Base-by-base conservation (phyloP, 1,140 invertebrate species). In the Trichonephila inaurata region DNA sequence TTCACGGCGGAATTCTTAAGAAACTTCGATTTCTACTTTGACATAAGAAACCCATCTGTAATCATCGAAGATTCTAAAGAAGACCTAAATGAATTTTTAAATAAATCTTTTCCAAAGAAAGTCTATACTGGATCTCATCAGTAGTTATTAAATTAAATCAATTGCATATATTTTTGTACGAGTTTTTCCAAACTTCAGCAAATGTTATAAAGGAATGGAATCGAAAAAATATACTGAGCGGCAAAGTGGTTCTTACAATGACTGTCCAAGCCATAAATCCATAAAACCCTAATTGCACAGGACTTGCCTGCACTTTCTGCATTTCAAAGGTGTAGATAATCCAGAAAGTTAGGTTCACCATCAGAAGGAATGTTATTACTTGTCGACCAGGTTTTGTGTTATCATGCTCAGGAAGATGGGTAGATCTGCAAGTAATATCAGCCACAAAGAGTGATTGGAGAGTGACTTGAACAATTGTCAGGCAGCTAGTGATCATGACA, bases 181-280 rank as follows among this genome's bases (percentile, higher is more conserved):
- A 98, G 94, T 98, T 99, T 96, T 99, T 99, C 99, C 99, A 99
- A 94, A 99, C 99, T 96, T 99, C 99, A 94, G 98, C 98, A 94
- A 99, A 97, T 96, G 98, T 99, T 44, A 99, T 98, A 44, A 98
- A 98, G 66, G 98, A 99, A 96, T 99, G 99, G 97, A 99, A 99
- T 44, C 96, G 95, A 88, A 95, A 96, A 97, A 99, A 99, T 95
- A 99, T 99, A 96, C 98, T 98, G 86, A 99, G 97, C 16, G 99
- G 99, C 83, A 99, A 96, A 95, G 98, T 99, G 94, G 99, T 97
- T 95, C 98, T 97, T 95, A 98, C 98, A 44, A 99, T 98, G 94
- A 99, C 97, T 64, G 98, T 97, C 99, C 99, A 99, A 51, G 98
- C 97, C 82, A 99, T 97, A 95, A 98, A 98, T 58, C 98, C 98